phyloP scores from a whole-genome alignment of 30 jellyfish, hydroid and myxozoan species.

The Aurelia coerulea region DNA sequence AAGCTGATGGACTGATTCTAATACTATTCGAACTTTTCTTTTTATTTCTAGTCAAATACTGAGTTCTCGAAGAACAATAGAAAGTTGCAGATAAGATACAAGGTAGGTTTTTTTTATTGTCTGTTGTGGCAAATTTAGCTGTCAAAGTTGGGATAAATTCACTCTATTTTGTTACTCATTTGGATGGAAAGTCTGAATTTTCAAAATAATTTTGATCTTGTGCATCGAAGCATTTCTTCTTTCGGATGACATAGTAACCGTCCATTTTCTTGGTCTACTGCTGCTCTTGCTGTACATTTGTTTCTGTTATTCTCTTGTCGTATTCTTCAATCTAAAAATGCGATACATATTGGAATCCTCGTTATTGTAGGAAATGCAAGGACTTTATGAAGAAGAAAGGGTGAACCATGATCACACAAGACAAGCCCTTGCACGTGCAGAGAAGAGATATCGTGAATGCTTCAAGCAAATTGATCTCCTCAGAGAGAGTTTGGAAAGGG shows the following conservation, averaged over 20 bases:
- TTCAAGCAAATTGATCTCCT: slow-evolving; percentile 63
- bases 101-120: slow-evolving; percentile 1
- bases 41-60: slow-evolving; percentile 48
- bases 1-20: too few species aligned
- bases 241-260: too few species aligned
- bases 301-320: too few species aligned
- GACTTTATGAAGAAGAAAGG: slow-evolving; percentile 53
- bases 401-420: slow-evolving; percentile 63
- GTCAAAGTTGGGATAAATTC: too few species aligned
- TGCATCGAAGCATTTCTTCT: too few species aligned
- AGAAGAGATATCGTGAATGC: slow-evolving; percentile 61
- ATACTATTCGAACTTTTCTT: neutral
- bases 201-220: too few species aligned
- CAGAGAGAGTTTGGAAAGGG: slow-evolving; percentile 56
- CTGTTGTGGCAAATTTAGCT: too few species aligned
- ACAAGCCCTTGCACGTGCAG: slow-evolving; percentile 65
- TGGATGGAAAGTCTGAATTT: too few species aligned
- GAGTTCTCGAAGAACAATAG: slow-evolving; percentile 71
- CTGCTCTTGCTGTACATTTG: too few species aligned
- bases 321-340: too few species aligned
- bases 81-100: slow-evolving; percentile 46
- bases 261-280: too few species aligned
- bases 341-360: neutral
- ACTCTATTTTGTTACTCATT: too few species aligned
- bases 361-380: slow-evolving; percentile 39